Conservation (phyloP, 2,113 vertebrate species). For the Pelmatolapia mariae region DNA sequence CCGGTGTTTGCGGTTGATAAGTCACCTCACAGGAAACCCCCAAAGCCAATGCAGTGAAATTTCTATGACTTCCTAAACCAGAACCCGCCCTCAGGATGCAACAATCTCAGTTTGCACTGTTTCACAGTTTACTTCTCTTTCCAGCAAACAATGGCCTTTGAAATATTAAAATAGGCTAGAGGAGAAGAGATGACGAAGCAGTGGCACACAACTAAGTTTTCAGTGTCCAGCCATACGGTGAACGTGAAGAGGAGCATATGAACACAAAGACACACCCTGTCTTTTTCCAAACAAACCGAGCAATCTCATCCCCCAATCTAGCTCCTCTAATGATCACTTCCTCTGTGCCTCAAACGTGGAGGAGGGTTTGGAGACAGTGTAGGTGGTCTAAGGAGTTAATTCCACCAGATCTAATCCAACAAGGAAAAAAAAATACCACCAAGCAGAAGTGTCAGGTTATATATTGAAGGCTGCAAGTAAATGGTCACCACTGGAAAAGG, state of each 20-base stretch:
- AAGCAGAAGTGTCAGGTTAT: slow-evolving; percentile 28
- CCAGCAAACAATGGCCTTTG: neutral
- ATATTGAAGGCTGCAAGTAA: slow-evolving; percentile 18
- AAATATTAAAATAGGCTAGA: neutral
- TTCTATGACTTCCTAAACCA: slow-evolving; percentile 67
- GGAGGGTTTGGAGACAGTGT: slow-evolving; percentile 18
- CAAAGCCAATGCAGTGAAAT: slow-evolving; percentile 60
- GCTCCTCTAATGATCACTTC: slow-evolving; percentile 33
- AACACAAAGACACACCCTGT: slow-evolving; percentile 4
- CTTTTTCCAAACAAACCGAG: slow-evolving; percentile 42
- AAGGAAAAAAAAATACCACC: slow-evolving; percentile 18
- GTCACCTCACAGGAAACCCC: slow-evolving; percentile 69
- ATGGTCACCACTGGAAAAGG: slow-evolving; percentile 34
- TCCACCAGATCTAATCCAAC: slow-evolving; percentile 51
- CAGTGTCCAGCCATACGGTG: neutral
- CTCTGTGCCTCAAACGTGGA: slow-evolving; percentile 8
- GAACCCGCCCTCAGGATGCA: slow-evolving; percentile 69
- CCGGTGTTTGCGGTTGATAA: slow-evolving; percentile 44
- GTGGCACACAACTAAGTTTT: neutral
- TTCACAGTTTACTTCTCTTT: slow-evolving; percentile 46
- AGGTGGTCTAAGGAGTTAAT: slow-evolving; percentile 58
- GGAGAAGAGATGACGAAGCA: neutral
- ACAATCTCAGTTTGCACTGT: slow-evolving; percentile 57
- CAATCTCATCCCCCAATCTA: slow-evolving; percentile 26
- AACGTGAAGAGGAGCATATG: neutral